Conservation (phyloP, 2,888 invertebrate species). For the Tupiocoris notatus region DNA sequence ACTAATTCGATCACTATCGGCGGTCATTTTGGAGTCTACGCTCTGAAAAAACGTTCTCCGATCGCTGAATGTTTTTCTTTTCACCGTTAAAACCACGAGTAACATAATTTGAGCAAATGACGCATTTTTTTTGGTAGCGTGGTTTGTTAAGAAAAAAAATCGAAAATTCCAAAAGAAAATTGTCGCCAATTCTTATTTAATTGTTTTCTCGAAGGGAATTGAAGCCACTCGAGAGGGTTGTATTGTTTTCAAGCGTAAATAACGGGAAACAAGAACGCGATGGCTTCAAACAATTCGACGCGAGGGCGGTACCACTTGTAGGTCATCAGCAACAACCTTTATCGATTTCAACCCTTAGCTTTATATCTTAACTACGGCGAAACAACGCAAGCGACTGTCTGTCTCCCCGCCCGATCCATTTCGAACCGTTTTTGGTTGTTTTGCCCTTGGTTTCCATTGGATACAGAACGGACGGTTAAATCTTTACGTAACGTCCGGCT, state of each 20-base stretch:
- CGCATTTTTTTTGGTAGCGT: no score
- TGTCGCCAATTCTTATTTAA: no score
- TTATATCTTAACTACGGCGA: background rate
- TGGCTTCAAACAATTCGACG: background rate
- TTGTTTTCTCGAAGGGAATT: no score
- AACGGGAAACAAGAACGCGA: background rate
- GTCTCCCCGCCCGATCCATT: background rate
- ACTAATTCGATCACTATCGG: no score
- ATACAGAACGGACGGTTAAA: background rate
- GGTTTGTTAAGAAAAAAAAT: no score
- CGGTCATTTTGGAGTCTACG: no score
- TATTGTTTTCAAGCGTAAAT: background rate
- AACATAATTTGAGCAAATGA: no score
- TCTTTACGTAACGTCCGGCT: background rate
- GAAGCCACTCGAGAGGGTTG: no score
- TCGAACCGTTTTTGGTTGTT: background rate
- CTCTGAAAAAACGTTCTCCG: no score
- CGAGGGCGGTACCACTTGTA: background rate
- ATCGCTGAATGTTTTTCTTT: no score
- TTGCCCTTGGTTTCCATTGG: background rate
- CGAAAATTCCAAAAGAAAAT: no score
- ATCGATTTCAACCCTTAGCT: background rate
- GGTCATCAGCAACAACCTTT: constrained; percentile 10
- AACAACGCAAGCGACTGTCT: background rate
- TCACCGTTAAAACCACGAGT: no score